A percentile compares a stretch with the other conserved stretches of the same genome.
Evolutionary conservation across 2,797 vertebrate species (phyloP).

Genomic region (Telmatherina bonti): DNA sequence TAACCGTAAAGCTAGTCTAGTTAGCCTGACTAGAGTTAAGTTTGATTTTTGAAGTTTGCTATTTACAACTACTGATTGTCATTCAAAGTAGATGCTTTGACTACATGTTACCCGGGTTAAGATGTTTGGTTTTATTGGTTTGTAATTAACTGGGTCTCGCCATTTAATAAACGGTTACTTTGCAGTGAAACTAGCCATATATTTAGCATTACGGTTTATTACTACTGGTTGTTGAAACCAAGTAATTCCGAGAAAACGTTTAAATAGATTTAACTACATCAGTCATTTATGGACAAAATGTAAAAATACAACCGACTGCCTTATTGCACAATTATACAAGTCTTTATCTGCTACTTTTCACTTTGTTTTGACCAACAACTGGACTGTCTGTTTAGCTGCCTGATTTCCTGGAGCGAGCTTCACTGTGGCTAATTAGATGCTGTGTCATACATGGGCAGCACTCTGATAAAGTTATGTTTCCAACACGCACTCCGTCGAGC

Average conservation of each 20-base stretch:
- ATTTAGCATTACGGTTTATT: constrained; percentile 4
- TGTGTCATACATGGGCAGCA: constrained; percentile 62
- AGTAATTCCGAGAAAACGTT: rapidly evolving
- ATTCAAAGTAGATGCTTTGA: rapidly evolving
- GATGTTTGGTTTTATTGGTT: rapidly evolving
- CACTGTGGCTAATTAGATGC: constrained; percentile 35
- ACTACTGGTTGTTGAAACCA: not conserved
- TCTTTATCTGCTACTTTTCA: not conserved
- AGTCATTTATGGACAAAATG: not conserved
- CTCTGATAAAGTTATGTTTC: not conserved
- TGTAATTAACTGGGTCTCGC: not conserved
- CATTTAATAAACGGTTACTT: not conserved
- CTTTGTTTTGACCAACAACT: constrained; percentile 6
- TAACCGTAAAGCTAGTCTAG: constrained; percentile 37
- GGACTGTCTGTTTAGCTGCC: constrained; percentile 8
- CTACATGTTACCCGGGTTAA: not conserved
- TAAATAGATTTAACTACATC: not conserved
- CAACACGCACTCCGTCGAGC: no score
- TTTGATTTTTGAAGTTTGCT: not conserved
- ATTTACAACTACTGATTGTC: not conserved
- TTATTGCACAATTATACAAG: not conserved
- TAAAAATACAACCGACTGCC: not conserved
- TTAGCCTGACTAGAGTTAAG: constrained; percentile 9
- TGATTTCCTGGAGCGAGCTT: constrained; percentile 2
- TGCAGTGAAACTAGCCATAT: constrained; percentile 44